Evolutionary conservation across 2,797 vertebrate genomes (phyloP), one percentile per base, ranked within the genome.

Genomic region (Aldrovandia affinis): DNA sequence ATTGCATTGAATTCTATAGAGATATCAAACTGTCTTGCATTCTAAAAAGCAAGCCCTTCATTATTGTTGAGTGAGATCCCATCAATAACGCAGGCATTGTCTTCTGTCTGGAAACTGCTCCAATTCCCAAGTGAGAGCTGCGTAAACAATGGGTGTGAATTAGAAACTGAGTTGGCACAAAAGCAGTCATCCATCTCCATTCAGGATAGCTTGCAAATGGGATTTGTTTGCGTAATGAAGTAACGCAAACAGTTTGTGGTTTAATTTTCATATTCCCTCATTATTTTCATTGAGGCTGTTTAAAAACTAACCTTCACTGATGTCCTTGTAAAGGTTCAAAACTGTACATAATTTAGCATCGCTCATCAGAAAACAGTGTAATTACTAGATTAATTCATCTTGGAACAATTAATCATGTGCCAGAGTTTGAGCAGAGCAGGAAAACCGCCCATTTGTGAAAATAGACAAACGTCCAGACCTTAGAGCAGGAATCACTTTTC

Each of bases 201-300:
- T 89, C 88, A 86, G 85, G 81, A 88, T 85, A 33, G 83, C 81
- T 85, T 73, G 55, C 84, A 87, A 84, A 85, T 88, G 84, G 85
- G 65, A 87, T 88, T 87, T 88, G 78, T 63, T 82, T 85, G 83
- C 73, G 15, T 79, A 42, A 81, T 83, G 81, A 84, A 87, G 78
- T 39, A 50, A 81, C 80, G n/a, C n/a, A n/a, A n/a, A 81, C 59
- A 85, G 82, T 79, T 85, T 86, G 52, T 85, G 68, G 70, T 77
- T 47, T 78, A 55, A 59, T 82, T 39, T 30, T 81, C 85, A 39
- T 61, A 68, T 52, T 84, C 33, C 81, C 39, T 63, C 44, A 83
- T 85, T 88, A 88, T 73, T 36, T 22, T 82, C 55, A 59, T 52
- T 83, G 55, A 36, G 18, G 81, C 39, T 79, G n/a, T 83, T 80